phyloP scores from a whole-genome alignment of 2,888 invertebrate genomes.

The Lutraria lutraria region DNA sequence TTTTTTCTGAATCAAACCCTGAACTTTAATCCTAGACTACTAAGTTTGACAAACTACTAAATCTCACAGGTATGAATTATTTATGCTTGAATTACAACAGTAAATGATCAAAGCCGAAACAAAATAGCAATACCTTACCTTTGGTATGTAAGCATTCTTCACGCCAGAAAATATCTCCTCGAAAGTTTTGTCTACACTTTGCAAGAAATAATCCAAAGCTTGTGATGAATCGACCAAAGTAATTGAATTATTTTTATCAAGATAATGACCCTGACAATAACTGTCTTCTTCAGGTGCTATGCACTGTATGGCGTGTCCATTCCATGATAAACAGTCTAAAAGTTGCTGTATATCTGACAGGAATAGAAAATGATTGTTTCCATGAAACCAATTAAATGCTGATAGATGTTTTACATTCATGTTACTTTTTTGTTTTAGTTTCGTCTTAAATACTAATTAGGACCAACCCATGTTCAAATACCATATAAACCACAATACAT shows the following conservation, averaged over 20 bases:
- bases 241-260: background rate
- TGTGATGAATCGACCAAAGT: background rate
- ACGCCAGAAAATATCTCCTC: background rate
- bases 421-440: too few species aligned
- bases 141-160: background rate
- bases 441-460: too few species aligned
- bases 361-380: background rate
- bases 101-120: too few species aligned
- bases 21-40: too few species aligned
- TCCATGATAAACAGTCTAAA: slow-evolving; percentile 50
- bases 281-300: slow-evolving; percentile 45
- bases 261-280: background rate
- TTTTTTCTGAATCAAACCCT: too few species aligned
- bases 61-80: too few species aligned
- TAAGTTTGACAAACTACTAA: too few species aligned
- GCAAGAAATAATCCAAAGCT: background rate
- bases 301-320: slow-evolving; percentile 71
- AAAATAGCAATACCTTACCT: background rate
- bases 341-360: slow-evolving; percentile 43
- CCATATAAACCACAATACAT: too few species aligned
- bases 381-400: too few species aligned
- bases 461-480: too few species aligned
- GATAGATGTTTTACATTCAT: too few species aligned
- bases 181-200: background rate
- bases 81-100: too few species aligned